These are phyloP conservation scores for Dolichoris vasculosae DNA, from an alignment of 1,140 invertebrate species.

Conservation along the genomic window DNA sequence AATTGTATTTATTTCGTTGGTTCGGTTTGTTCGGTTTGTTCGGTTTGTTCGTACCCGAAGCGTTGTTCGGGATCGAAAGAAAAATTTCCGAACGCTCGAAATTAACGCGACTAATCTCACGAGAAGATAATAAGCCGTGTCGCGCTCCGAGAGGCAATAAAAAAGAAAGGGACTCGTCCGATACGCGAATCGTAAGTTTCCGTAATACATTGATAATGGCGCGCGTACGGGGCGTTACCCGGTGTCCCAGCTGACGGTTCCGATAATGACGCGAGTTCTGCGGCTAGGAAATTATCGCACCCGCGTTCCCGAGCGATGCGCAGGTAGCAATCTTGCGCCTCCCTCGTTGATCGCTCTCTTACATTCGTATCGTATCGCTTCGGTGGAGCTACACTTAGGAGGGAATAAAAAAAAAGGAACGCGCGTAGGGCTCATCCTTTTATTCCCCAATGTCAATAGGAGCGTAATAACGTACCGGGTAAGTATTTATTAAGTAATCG, in stretches of 20 bases:
- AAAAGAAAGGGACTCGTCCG: conserved; percentile 10
- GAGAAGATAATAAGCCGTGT: neutral
- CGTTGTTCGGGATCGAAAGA: too few relatives aligned
- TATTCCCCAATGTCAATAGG: conserved; percentile 47
- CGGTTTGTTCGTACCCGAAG: too few relatives aligned
- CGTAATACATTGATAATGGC: conserved; percentile 42
- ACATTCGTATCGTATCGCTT: too few relatives aligned
- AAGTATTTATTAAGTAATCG: conserved; percentile 44
- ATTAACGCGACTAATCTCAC: too few relatives aligned
- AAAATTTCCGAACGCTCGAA: too few relatives aligned
- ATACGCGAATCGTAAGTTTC: conserved; percentile 51
- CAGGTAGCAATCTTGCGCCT: conserved; percentile 46
- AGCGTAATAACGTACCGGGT: conserved; percentile 6
- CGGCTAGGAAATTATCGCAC: conserved; percentile 11
- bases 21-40: too few relatives aligned
- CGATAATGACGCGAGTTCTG: neutral
- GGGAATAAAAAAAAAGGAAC: too few relatives aligned
- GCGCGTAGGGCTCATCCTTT: neutral
- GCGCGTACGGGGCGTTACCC: conserved; percentile 11
- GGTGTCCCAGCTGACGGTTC: conserved; percentile 41
- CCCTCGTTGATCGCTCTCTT: conserved; percentile 44
- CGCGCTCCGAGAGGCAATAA: neutral
- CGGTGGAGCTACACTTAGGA: too few relatives aligned
- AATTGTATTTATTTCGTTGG: too few relatives aligned
- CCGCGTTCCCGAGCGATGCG: neutral